phyloP scores from a whole-genome alignment of 2,797 vertebrate genomes.

The Leptodactylus fallax region DNA sequence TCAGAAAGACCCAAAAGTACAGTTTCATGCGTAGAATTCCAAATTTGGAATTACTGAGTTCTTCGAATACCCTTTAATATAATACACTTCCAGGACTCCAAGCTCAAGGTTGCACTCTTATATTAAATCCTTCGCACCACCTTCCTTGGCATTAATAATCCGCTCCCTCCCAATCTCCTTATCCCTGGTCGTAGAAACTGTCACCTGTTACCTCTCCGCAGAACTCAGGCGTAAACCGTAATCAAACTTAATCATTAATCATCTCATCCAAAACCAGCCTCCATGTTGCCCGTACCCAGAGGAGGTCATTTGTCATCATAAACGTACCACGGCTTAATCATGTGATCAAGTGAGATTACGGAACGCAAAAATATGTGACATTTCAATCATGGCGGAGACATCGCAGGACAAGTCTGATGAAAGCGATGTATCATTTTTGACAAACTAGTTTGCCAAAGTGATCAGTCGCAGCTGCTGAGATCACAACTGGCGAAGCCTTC shows the following conservation, averaged over 20 bases:
- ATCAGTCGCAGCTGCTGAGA: constrained; percentile 76
- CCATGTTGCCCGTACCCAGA: constrained; percentile 73
- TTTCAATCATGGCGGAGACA: constrained; percentile 89
- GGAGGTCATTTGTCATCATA: constrained; percentile 85
- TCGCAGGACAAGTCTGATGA: constrained; percentile 82
- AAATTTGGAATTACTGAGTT: background rate
- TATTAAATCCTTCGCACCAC: too few species aligned
- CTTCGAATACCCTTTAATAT: background rate
- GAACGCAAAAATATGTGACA: constrained; percentile 89
- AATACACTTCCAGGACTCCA: background rate
- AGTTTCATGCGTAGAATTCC: background rate
- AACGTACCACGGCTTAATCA: constrained; percentile 81
- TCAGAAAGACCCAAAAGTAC: background rate
- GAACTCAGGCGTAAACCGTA: constrained; percentile 55
- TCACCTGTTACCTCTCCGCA: constrained; percentile 44
- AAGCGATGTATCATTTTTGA: constrained; percentile 91
- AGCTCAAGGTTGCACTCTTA: background rate
- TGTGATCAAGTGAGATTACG: constrained; percentile 82
- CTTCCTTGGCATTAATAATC: too few species aligned
- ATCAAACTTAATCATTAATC: constrained; percentile 78
- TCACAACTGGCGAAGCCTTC: constrained; percentile 72
- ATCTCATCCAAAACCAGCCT: constrained; percentile 76
- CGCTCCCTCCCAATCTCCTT: background rate
- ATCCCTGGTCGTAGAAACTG: background rate
- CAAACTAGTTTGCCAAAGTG: constrained; percentile 81